A percentile compares a stretch with the other conserved stretches of the same genome.
These are phyloP conservation scores for Cladopsammia gracilis DNA, from an alignment of 64 coral and sea anemone genomes.

Conservation along the genomic window DNA sequence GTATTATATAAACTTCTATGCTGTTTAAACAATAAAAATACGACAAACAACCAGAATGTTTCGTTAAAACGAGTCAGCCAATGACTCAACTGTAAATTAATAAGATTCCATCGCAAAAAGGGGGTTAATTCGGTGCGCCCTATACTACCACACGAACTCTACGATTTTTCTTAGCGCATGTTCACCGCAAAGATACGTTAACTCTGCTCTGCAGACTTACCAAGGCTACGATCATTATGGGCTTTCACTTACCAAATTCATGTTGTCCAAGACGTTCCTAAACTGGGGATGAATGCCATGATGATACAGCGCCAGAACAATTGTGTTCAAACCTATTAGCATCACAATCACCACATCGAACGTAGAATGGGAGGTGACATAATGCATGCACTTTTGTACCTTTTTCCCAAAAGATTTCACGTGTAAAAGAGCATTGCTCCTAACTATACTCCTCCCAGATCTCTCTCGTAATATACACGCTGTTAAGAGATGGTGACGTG, in stretches of 20 bases:
- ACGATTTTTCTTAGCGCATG: no score
- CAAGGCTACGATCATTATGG: no score
- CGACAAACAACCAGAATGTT: no score
- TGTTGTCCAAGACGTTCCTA: constrained; percentile 34
- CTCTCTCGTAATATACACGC: background rate
- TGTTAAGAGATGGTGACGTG: background rate
- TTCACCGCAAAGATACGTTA: no score
- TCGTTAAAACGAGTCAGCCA: no score
- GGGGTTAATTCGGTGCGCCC: no score
- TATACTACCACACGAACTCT: no score
- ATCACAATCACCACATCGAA: constrained; percentile 78
- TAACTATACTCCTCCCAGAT: constrained; percentile 29
- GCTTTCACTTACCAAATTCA: constrained; percentile 67
- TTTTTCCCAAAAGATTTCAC: constrained; percentile 1
- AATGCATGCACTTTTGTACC: constrained; percentile 16
- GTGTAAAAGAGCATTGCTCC: constrained; percentile 12
- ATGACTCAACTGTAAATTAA: no score
- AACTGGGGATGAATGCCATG: constrained; percentile 60
- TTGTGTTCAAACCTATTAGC: constrained; percentile 72
- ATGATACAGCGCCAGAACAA: constrained; percentile 76
- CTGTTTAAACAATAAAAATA: no score
- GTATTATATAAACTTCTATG: no score
- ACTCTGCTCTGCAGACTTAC: no score
- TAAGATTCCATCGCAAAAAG: no score
- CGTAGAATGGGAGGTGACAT: constrained; percentile 39